Evolutionary conservation across 30 jellyfish, hydroid and myxozoan species (phyloP), one percentile per base, ranked within the genome.

Genomic region (Turritopsis dohrnii): DNA sequence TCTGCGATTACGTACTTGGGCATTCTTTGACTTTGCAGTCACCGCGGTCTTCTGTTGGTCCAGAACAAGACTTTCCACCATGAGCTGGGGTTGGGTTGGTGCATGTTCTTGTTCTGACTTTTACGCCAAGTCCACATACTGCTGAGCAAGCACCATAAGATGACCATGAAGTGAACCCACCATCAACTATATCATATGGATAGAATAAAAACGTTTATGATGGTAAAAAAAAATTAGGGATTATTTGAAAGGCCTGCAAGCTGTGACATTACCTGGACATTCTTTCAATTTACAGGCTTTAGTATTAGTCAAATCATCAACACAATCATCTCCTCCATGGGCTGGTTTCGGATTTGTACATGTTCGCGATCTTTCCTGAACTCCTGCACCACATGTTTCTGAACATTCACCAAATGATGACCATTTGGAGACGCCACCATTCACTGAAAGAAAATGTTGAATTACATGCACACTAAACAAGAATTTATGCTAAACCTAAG

Each of bases 211-310:
- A n/a, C n/a, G n/a, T n/a, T n/a, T n/a, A n/a, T n/a, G n/a, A n/a
- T n/a, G n/a, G n/a, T n/a, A n/a, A n/a, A n/a, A n/a, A n/a, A n/a
- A n/a, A n/a, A n/a, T n/a, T n/a, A n/a, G n/a, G n/a, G n/a, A n/a
- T n/a, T n/a, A n/a, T n/a, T n/a, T n/a, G n/a, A n/a, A n/a, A n/a
- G n/a, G n/a, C n/a, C n/a, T n/a, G n/a, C n/a, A n/a, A n/a, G n/a
- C n/a, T n/a, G 60, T 41, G 60, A 13, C 30, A 26, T 69, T 24
- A 86, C 96, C 95, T 86, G 95, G 97, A 65, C 97, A 86, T 21
- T 71, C 76, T 8, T 72, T 52, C 22, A 72, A 54, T 60, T 86
- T 86, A 30, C 97, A 90, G 19, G 23, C 9, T 69, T 69, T 74
- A 13, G 83, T 74, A n/a, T 74, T 71, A n/a, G 53, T 23, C 13